These are phyloP conservation scores for Sarcophaga bullata DNA, from an alignment of 1,140 invertebrate species.

Conservation along the genomic window DNA sequence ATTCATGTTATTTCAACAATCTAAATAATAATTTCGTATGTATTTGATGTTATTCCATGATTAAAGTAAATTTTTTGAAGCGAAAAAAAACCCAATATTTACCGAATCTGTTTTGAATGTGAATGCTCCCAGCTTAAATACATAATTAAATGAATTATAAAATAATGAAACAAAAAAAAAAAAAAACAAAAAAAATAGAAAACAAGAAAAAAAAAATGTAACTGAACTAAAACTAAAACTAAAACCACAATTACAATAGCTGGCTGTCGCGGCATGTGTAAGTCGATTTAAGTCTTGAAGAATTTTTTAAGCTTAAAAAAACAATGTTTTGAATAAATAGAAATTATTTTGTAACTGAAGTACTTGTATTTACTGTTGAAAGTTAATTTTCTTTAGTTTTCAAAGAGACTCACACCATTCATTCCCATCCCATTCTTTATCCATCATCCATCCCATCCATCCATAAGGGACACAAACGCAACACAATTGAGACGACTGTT, in stretches of 20 bases:
- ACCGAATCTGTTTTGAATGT: conserved; percentile 28
- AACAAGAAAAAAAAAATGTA: not conserved
- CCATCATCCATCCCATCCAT: not conserved
- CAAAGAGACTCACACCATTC: not conserved
- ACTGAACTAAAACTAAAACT: not conserved
- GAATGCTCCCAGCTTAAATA: conserved; percentile 24
- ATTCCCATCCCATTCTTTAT: no score
- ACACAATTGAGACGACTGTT: not conserved
- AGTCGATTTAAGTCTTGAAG: no score
- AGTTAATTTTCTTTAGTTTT: conserved; percentile 37
- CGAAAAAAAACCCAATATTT: conserved; percentile 24
- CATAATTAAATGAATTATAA: conserved; percentile 6
- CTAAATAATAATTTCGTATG: conserved; percentile 36
- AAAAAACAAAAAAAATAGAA: not conserved
- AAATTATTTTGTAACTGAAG: not conserved
- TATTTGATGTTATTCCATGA: conserved; percentile 36
- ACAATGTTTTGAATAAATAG: not conserved
- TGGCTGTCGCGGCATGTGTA: no score
- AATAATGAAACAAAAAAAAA: not conserved
- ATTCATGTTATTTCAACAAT: conserved; percentile 34
- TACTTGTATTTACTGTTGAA: not conserved
- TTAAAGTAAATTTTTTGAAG: conserved; percentile 29
- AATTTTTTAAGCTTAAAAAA: not conserved
- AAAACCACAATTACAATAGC: no score
- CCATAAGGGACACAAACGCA: not conserved